Conservation (phyloP, 1,140 invertebrate genomes). For the Akabosia matsudoensis region DNA sequence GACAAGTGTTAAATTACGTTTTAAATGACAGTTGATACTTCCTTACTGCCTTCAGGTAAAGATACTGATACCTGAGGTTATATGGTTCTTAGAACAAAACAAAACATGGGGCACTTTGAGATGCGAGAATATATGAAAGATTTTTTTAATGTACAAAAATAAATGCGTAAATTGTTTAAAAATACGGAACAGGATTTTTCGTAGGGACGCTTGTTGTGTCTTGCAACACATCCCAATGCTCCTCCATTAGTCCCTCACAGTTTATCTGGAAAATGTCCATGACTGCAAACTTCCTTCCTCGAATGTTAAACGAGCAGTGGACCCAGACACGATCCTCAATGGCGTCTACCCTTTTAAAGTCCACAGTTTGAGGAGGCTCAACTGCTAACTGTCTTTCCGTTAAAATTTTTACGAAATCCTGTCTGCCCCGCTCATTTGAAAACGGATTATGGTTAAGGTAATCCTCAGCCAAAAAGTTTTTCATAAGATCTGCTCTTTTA, state of each 20-base stretch:
- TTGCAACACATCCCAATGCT: conserved; percentile 4
- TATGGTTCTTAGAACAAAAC: no score
- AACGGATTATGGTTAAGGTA: neutral
- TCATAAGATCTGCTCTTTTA: neutral
- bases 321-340: neutral
- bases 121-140: no score
- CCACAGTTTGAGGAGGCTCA: neutral
- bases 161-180: neutral
- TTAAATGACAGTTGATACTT: no score
- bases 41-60: no score
- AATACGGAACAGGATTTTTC: neutral
- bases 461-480: neutral
- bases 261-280: neutral
- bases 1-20: no score
- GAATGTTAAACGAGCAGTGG: neutral
- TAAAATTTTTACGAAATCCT: neutral
- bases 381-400: neutral
- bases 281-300: neutral
- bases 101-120: no score
- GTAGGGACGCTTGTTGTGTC: neutral
- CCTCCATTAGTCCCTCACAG: neutral
- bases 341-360: neutral
- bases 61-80: no score
- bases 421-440: neutral
- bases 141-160: no score